Conservation (phyloP, 2,888 invertebrate genomes). For the Stramonita haemastoma region DNA sequence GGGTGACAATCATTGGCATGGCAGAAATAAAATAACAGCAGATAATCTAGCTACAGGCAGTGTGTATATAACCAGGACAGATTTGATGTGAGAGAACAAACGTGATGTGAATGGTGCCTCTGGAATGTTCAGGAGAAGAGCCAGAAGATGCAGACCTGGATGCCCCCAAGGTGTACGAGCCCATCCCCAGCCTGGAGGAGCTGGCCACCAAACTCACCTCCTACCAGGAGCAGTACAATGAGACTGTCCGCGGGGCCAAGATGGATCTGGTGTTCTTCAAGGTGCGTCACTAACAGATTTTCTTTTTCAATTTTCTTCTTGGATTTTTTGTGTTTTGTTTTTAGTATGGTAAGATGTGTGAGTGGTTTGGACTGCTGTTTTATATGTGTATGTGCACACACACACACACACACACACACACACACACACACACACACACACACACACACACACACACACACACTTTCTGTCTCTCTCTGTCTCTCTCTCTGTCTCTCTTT, state of each 20-base stretch:
- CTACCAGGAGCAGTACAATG: constrained; percentile 77
- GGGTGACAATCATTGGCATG: no score
- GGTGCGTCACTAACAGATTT: constrained; percentile 56
- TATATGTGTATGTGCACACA: neutral
- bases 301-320: neutral
- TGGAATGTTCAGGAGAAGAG: constrained; percentile 89
- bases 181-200: constrained; percentile 84
- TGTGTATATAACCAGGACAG: no score
- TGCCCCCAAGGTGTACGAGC: constrained; percentile 96
- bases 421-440: neutral
- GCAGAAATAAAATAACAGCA: no score
- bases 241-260: constrained; percentile 76
- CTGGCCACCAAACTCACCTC: constrained; percentile 80
- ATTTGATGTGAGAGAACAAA: no score
- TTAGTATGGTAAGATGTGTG: neutral
- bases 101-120: no score
- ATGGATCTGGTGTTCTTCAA: constrained; percentile 79
- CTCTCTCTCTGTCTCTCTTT: no score
- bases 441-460: neutral
- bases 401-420: neutral
- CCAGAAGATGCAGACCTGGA: constrained; percentile 96
- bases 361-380: neutral
- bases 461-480: neutral
- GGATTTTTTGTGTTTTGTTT: neutral
- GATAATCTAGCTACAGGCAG: no score